A percentile compares a stretch with the other conserved stretches of the same genome.
phyloP scores from a whole-genome alignment of 1,140 invertebrate species.

The Zaprionus kolodkinae region DNA sequence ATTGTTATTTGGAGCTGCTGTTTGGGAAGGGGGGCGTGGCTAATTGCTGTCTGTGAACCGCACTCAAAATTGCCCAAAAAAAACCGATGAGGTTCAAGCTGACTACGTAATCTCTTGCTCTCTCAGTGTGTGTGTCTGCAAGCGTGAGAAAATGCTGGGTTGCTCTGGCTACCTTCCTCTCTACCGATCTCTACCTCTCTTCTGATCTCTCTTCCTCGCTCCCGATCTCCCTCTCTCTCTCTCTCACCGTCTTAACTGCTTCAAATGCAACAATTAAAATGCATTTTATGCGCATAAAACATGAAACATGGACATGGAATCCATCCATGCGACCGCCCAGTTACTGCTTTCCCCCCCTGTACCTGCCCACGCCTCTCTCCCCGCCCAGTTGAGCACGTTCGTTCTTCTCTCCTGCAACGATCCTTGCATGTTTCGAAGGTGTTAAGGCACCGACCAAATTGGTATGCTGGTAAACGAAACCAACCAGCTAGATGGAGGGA shows the following conservation, averaged over 20 bases:
- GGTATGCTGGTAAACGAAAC: constrained; percentile 60
- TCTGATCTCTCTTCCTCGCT: neutral
- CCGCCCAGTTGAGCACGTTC: neutral
- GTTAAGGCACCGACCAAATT: constrained; percentile 57
- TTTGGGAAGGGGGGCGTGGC: constrained; percentile 41
- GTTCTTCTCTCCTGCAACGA: constrained; percentile 25
- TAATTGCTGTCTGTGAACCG: constrained; percentile 50
- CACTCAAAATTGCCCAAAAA: constrained; percentile 45
- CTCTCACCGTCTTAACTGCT: neutral
- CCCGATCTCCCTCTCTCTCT: neutral
- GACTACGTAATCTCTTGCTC: constrained; percentile 34
- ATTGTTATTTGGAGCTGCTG: constrained; percentile 56
- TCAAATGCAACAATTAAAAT: constrained; percentile 59
- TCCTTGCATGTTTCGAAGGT: constrained; percentile 53
- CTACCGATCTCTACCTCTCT: neutral
- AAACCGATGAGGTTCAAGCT: constrained; percentile 16
- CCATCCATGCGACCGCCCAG: constrained; percentile 30
- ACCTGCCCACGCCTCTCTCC: neutral
- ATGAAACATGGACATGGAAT: constrained; percentile 52
- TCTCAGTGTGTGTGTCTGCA: neutral
- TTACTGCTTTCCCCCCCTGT: neutral
- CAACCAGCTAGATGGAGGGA: constrained; percentile 13
- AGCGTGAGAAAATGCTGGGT: constrained; percentile 50
- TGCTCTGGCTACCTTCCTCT: neutral
- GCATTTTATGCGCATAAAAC: constrained; percentile 61